Evolutionary conservation across 2,797 vertebrate species (phyloP).

Genomic region (Brotula barbata): DNA sequence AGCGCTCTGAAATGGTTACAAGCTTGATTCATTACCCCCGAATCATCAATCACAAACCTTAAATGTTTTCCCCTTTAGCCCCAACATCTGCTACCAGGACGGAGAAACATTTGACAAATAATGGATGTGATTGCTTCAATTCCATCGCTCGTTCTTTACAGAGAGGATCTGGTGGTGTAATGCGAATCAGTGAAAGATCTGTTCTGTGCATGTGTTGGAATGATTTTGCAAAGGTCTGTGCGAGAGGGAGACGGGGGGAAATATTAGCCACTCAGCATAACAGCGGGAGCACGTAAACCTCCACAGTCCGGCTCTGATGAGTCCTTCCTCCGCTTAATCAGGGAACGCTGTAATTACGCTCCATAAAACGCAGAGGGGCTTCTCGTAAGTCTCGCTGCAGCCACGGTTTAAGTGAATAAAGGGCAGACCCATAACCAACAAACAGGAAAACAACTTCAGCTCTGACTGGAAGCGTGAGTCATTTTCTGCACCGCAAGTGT

Average conservation of each 20-base stretch:
- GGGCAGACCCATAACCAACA: slow-evolving; percentile 49
- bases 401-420: slow-evolving; percentile 52
- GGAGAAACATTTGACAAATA: slow-evolving; percentile 76
- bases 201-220: slow-evolving; percentile 23
- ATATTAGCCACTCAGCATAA: slow-evolving; percentile 29
- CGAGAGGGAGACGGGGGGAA: slow-evolving; percentile 20
- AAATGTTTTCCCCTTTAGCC: slow-evolving; percentile 88
- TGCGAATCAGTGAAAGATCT: slow-evolving; percentile 33
- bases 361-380: slow-evolving; percentile 72
- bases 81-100: slow-evolving; percentile 85
- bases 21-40: slow-evolving; percentile 80
- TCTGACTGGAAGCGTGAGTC: slow-evolving; percentile 77
- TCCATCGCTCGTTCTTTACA: slow-evolving; percentile 62
- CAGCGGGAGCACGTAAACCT: slow-evolving; percentile 52
- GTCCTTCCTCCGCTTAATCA: slow-evolving; percentile 64
- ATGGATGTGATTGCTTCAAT: slow-evolving; percentile 78
- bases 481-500: slow-evolving; percentile 72
- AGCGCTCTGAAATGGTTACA: slow-evolving; percentile 79
- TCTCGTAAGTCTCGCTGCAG: slow-evolving; percentile 66
- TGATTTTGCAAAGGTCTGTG: slow-evolving; percentile 21
- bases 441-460: slow-evolving; percentile 66
- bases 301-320: slow-evolving; percentile 46
- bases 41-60: slow-evolving; percentile 85
- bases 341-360: slow-evolving; percentile 62
- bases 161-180: slow-evolving; percentile 42